Base-by-base conservation (phyloP, 2,888 invertebrate genomes). In the Morinoia aosen region DNA sequence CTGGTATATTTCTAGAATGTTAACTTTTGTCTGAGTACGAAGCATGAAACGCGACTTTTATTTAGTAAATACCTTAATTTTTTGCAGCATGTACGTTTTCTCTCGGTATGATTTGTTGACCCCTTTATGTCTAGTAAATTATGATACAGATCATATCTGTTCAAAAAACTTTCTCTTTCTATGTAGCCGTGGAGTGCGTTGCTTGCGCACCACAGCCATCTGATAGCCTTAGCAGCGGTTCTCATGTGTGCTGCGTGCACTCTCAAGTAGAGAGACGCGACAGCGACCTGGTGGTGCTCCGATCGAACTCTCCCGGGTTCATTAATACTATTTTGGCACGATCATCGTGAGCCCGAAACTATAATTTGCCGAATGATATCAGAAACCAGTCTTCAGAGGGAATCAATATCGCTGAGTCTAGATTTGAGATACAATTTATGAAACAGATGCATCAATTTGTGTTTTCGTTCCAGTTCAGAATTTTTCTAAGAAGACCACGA, bases 111-210 rank as follows among this genome's bases (percentile, higher is more conserved):
- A 76, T 76, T 33, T 76, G 76, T 76, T 76, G 76, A 33, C 76
- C 25, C 25, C 33, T 76, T 33, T 76, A 33, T 33, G 76, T 76
- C 76, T 76, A 10, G 76, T 33, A 76, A 76, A 76, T 10, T 76
- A 76, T 76, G 76, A 76, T 8, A 76, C 76, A 76, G 76, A 76
- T 33, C 76, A 33, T 76, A 76, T 76, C 76, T 76, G 76, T 76
- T 76, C 76, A 16, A 76, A 76, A 76, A 76, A 76, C 76, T 76
- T 76, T 76, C 76, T 76, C 76, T 76, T 76, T 76, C 76, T 76
- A 76, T 76, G 25, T 76, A 7, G 76, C 25, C 76, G 10, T 76
- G 25, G 76, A 76, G 76, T 76, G 76, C 16, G 25, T 76, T 76
- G 76, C 76, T 76, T 76, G 76, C 76, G 0, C 76, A 25, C 64